These are phyloP conservation scores for Antechinus stuartii DNA, from an alignment of 2,113 vertebrate species.

Conservation along the genomic window DNA sequence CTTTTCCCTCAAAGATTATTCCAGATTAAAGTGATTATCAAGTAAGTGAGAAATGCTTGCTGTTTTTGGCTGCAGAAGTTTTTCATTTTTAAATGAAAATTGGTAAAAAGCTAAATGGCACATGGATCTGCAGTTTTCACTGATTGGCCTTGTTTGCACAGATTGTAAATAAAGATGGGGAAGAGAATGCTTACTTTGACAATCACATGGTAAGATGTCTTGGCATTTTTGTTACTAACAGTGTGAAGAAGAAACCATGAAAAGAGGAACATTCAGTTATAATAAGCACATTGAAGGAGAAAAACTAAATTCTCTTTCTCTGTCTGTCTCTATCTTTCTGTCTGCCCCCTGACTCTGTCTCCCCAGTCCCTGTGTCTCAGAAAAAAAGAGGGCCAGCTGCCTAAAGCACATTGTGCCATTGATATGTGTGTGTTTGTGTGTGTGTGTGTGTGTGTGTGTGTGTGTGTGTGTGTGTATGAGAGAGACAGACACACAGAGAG, in stretches of 20 bases:
- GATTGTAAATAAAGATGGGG: neutral
- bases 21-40: neutral
- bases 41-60: neutral
- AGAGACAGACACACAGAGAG: too few species aligned
- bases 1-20: neutral
- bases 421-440: neutral
- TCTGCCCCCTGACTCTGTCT: neutral
- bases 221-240: neutral
- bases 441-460: neutral
- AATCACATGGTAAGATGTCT: neutral
- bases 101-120: neutral
- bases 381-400: neutral
- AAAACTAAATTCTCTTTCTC: neutral
- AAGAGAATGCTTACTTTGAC: neutral
- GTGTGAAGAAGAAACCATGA: neutral
- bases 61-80: neutral
- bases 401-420: neutral
- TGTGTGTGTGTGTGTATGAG: too few species aligned
- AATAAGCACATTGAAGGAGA: neutral
- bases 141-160: neutral
- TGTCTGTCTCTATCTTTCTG: too few species aligned
- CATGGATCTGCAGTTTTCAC: neutral
- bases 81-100: neutral
- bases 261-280: neutral
- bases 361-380: neutral